Evolutionary conservation across 1,140 invertebrate genomes (phyloP), one percentile per base, ranked within the genome.

Genomic region (Oscheius sp.): DNA sequence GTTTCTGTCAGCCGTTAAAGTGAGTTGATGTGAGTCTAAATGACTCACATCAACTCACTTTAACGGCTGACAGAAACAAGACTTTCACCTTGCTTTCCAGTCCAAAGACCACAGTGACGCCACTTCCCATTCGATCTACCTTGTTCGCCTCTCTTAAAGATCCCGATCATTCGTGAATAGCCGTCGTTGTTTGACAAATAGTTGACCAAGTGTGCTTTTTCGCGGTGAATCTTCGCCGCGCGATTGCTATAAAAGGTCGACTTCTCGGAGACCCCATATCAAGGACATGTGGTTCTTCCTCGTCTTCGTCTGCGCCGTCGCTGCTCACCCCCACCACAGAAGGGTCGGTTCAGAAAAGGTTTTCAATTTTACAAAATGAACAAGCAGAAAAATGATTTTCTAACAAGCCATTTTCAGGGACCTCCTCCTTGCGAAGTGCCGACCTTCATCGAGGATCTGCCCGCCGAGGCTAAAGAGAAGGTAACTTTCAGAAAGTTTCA

Each of bases 401-500:
- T 63, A 1, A 63, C 15, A n/a, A 13, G 31, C 0, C 32, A 63
- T 7, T 71, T 71, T 32, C 46, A 71, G 69, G 58, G 69, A 46
- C 45, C 29, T 71, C 61, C 61, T 42, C 69, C 69, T 28, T 71
- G 69, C 23, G 69, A 42, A 35, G 26, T 71, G 13, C 69, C 69
- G 13, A 38, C 61, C 35, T 71, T 58, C 61, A 28, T 64, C 23
- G 69, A 71, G 28, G 38, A 36, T 31, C 69, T 71, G 31, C 69
- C 69, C 26, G 69, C 34, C 23, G 69, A 71, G 63, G 59, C 61
- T 7, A 38, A 71, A 32, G 46, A 45, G 18, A 71, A 63, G 23
- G 49, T 55, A 55, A 7, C 15, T 55, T 55, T n/a, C n/a, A n/a
- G n/a, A n/a, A n/a, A n/a, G n/a, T n/a, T n/a, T n/a, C n/a, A n/a